phyloP scores from a whole-genome alignment of 2,797 vertebrate genomes.

The Peromyscus attwateri region DNA sequence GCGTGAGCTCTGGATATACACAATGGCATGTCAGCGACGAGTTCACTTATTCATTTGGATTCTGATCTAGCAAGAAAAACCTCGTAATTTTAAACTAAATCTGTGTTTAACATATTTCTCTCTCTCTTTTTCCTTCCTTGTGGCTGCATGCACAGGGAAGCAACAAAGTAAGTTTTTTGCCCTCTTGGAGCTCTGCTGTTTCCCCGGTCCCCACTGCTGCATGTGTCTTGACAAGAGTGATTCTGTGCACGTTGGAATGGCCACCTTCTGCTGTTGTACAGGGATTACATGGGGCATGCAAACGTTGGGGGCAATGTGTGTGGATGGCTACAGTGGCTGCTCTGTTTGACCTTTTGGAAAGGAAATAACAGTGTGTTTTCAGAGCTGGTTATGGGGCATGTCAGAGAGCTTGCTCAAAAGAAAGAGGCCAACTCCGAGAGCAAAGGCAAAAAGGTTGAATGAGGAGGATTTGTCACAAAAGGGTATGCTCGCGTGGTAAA shows the following conservation, averaged over 20 bases:
- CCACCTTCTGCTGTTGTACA: not conserved
- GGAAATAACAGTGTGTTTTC: slow-evolving; percentile 59
- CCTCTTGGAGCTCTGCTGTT: not conserved
- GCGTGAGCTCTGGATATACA: slow-evolving; percentile 50
- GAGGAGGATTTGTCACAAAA: slow-evolving; percentile 82
- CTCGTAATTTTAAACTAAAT: slow-evolving; percentile 78
- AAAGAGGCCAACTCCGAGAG: slow-evolving; percentile 54
- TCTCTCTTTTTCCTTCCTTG: slow-evolving; percentile 78
- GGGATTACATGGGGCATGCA: slow-evolving; percentile 22
- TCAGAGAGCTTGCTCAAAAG: slow-evolving; percentile 65
- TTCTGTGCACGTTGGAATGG: slow-evolving; percentile 56
- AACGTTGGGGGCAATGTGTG: not conserved
- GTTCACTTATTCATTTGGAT: slow-evolving; percentile 74
- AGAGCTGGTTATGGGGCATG: slow-evolving; percentile 59
- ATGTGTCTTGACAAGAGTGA: slow-evolving; percentile 13
- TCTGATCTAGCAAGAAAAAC: slow-evolving; percentile 76
- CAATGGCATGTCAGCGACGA: slow-evolving; percentile 49
- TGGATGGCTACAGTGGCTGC: slow-evolving; percentile 9
- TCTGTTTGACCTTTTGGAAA: slow-evolving; percentile 77
- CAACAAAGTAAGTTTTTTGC: slow-evolving; percentile 89
- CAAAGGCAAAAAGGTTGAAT: slow-evolving; percentile 80
- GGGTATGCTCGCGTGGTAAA: slow-evolving; percentile 79
- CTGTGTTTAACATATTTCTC: slow-evolving; percentile 82
- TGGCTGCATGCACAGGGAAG: slow-evolving; percentile 87
- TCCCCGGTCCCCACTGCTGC: slow-evolving; percentile 42